A percentile compares a stretch with the other conserved stretches of the same genome.
Conservation (phyloP, 1,140 invertebrate species). For the Tetraneura akinire region DNA sequence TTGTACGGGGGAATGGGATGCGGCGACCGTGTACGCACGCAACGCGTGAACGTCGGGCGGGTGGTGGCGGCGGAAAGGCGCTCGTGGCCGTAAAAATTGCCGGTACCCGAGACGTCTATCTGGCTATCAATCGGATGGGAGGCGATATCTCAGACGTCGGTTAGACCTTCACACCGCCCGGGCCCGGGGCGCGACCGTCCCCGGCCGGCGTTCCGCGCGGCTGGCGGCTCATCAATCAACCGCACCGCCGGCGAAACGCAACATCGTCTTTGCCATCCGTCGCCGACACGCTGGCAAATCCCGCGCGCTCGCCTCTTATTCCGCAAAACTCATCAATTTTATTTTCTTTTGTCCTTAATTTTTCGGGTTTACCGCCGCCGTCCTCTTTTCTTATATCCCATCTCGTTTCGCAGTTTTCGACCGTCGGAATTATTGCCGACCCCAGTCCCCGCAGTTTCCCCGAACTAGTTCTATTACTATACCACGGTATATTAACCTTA, state of each 20-base stretch:
- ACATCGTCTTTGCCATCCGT: neutral
- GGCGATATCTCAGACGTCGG: slow-evolving; percentile 49
- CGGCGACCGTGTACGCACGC: too few relatives aligned
- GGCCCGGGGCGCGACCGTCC: neutral
- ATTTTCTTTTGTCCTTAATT: slow-evolving; percentile 47
- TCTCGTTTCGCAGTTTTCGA: too few relatives aligned
- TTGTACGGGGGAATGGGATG: slow-evolving; percentile 17
- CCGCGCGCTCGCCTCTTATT: neutral
- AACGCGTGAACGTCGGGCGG: neutral
- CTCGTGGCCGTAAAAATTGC: slow-evolving; percentile 48
- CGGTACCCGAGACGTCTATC: slow-evolving; percentile 49
- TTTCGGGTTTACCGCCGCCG: slow-evolving; percentile 45
- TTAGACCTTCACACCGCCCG: slow-evolving; percentile 10
- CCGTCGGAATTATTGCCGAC: too few relatives aligned
- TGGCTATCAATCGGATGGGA: slow-evolving; percentile 49
- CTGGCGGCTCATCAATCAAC: slow-evolving; percentile 45
- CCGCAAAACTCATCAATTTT: slow-evolving; percentile 45
- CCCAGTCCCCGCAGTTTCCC: too few relatives aligned
- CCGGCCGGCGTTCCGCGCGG: neutral
- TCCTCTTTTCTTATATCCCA: neutral
- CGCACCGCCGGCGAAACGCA: slow-evolving; percentile 14
- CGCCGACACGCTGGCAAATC: slow-evolving; percentile 10
- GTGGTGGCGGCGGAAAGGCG: slow-evolving; percentile 4
- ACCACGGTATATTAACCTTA: too few relatives aligned
- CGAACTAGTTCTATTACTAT: too few relatives aligned